Evolutionary conservation across 2,888 invertebrate species (phyloP).

Genomic region (Rhogogaster chlorosoma): DNA sequence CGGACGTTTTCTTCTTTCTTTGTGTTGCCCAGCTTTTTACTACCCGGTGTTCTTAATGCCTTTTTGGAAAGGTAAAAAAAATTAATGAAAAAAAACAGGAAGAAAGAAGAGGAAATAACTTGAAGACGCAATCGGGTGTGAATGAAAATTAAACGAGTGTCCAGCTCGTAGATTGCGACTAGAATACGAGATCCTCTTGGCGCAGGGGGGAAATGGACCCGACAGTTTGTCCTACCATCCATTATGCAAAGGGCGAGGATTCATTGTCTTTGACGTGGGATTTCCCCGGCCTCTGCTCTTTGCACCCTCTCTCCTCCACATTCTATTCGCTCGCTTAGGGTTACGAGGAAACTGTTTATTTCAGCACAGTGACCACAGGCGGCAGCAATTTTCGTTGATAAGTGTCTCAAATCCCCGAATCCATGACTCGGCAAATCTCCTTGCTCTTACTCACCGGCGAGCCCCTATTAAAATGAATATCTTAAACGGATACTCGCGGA

Average conservation of each 20-base stretch:
- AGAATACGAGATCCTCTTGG: conserved; percentile 26
- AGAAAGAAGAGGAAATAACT: background rate
- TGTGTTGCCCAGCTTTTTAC: background rate
- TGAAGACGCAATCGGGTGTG: conserved; percentile 5
- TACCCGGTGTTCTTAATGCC: background rate
- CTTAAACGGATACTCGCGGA: background rate
- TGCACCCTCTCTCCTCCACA: background rate
- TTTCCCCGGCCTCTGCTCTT: background rate
- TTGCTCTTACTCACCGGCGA: background rate
- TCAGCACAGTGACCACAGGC: conserved; percentile 33
- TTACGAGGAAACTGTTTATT: conserved; percentile 36
- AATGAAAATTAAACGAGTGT: conserved; percentile 45
- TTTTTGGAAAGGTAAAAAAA: background rate
- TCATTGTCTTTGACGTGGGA: conserved; percentile 44
- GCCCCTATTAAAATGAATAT: conserved; percentile 6
- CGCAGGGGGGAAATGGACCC: conserved; percentile 8
- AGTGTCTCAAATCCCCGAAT: conserved; percentile 21
- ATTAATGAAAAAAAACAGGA: background rate
- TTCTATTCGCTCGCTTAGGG: background rate
- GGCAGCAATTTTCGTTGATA: conserved; percentile 34
- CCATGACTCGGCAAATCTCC: conserved; percentile 25
- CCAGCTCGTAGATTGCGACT: conserved; percentile 32
- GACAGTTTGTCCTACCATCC: conserved; percentile 44
- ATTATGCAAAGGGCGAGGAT: conserved; percentile 48
- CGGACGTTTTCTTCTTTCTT: background rate